A percentile compares a stretch with the other conserved stretches of the same genome.
Evolutionary conservation across 1,140 invertebrate species (phyloP).

Genomic region (Lineus longissimus): DNA sequence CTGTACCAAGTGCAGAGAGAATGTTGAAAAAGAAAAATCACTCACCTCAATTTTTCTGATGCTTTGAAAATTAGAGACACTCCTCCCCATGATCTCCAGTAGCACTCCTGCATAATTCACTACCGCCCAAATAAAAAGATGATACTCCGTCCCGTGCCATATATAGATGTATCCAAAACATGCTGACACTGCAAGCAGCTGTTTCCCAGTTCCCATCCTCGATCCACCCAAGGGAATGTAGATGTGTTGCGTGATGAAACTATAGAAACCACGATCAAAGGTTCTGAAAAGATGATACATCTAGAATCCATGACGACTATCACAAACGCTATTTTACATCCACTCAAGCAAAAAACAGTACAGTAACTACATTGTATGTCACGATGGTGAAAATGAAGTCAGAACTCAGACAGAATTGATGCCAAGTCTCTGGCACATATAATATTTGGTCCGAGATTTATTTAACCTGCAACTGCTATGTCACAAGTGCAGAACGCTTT

Average conservation of each 20-base stretch:
- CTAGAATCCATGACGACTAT: too few relatives aligned
- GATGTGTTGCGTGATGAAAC: constrained; percentile 68
- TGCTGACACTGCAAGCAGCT: constrained; percentile 69
- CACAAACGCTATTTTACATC: too few relatives aligned
- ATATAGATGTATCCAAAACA: constrained; percentile 83
- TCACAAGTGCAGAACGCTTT: too few relatives aligned
- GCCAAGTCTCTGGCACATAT: too few relatives aligned
- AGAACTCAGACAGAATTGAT: too few relatives aligned
- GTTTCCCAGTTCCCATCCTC: constrained; percentile 56
- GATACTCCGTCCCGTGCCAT: constrained; percentile 80
- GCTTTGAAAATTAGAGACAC: constrained; percentile 47
- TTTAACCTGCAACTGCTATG: too few relatives aligned
- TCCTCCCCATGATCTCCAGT: constrained; percentile 63
- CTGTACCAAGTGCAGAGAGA: constrained; percentile 15
- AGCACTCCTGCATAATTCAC: constrained; percentile 76
- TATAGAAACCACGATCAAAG: constrained; percentile 27
- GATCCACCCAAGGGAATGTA: constrained; percentile 68
- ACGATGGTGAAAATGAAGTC: too few relatives aligned
- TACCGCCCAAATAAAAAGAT: constrained; percentile 78
- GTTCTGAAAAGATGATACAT: background rate
- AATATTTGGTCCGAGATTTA: too few relatives aligned
- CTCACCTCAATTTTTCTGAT: constrained; percentile 7
- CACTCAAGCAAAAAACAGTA: too few relatives aligned
- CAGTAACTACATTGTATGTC: too few relatives aligned
- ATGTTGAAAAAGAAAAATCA: background rate